phyloP scores from a whole-genome alignment of 2,113 vertebrate genomes.

The Coptodon rendalli region DNA sequence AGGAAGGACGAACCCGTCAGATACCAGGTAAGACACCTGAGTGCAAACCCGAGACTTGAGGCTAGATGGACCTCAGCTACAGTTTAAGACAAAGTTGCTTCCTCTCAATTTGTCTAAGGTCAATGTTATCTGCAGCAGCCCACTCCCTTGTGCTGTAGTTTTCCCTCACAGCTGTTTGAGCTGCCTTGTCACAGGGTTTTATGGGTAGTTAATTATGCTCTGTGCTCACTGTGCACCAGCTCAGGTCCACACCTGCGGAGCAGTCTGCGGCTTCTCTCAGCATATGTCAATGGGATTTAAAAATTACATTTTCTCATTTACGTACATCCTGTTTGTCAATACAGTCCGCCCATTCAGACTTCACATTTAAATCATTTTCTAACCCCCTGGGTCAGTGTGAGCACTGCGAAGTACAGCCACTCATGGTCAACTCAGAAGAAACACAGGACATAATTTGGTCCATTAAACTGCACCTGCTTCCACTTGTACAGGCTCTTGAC shows the following conservation, averaged over 20 bases:
- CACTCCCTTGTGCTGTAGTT: neutral
- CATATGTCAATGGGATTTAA: neutral
- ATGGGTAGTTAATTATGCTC: neutral
- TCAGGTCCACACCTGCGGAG: neutral
- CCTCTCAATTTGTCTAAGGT: neutral
- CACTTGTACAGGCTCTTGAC: neutral
- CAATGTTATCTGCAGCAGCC: neutral
- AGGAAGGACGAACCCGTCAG: constrained; percentile 61
- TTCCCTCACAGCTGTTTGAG: neutral
- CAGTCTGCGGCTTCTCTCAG: neutral
- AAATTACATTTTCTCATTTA: neutral
- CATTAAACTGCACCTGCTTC: neutral
- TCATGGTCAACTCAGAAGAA: neutral
- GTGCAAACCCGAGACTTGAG: neutral
- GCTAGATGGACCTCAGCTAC: neutral
- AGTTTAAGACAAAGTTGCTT: neutral
- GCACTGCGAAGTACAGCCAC: neutral
- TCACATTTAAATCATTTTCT: neutral
- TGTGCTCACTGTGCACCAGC: neutral
- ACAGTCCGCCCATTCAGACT: neutral
- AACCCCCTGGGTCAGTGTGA: neutral
- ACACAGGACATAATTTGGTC: neutral
- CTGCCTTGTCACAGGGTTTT: neutral
- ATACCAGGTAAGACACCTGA: constrained; percentile 59
- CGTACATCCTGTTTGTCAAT: neutral